Evolutionary conservation across 2,797 vertebrate species (phyloP).

Genomic region (Ptychobarbus kaznakovi): DNA sequence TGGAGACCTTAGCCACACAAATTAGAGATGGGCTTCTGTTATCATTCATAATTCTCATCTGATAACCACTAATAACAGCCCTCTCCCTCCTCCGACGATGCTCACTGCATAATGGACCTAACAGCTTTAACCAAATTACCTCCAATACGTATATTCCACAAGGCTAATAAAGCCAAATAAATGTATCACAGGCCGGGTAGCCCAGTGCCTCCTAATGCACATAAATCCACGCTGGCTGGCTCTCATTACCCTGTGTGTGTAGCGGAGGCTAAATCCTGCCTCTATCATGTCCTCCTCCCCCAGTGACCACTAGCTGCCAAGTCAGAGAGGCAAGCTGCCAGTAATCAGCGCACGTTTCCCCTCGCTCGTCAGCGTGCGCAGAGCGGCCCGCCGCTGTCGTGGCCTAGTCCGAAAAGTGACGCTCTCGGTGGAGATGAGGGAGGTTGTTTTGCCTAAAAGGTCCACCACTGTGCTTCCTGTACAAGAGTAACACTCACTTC

Average conservation of each 20-base stretch:
- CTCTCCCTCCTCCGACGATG: slow-evolving; percentile 40
- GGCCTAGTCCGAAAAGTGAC: slow-evolving; percentile 48
- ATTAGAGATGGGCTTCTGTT: slow-evolving; percentile 52
- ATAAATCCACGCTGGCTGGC: slow-evolving; percentile 73
- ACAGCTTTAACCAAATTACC: slow-evolving; percentile 64
- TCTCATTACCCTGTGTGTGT: slow-evolving; percentile 74
- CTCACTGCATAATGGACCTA: slow-evolving; percentile 63
- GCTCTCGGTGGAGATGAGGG: slow-evolving; percentile 49
- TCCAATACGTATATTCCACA: slow-evolving; percentile 64
- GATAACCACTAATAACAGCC: slow-evolving; percentile 63
- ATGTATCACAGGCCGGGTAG: slow-evolving; percentile 58
- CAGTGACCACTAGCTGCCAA: slow-evolving; percentile 79
- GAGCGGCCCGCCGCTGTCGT: slow-evolving; percentile 65
- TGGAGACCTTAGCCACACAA: slow-evolving; percentile 55
- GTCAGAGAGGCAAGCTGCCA: slow-evolving; percentile 81
- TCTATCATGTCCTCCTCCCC: slow-evolving; percentile 70
- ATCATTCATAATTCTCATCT: slow-evolving; percentile 62
- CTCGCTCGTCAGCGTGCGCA: slow-evolving; percentile 74
- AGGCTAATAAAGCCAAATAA: slow-evolving; percentile 64
- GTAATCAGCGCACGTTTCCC: slow-evolving; percentile 74
- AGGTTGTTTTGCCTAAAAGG: slow-evolving; percentile 63
- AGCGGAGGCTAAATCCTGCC: slow-evolving; percentile 63
- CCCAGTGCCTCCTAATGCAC: slow-evolving; percentile 62
- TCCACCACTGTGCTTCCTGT: slow-evolving; percentile 15
- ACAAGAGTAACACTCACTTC: slow-evolving; percentile 37